These are phyloP conservation scores for Cerastoderma edule DNA, from an alignment of 2,888 invertebrate species.

Conservation along the genomic window DNA sequence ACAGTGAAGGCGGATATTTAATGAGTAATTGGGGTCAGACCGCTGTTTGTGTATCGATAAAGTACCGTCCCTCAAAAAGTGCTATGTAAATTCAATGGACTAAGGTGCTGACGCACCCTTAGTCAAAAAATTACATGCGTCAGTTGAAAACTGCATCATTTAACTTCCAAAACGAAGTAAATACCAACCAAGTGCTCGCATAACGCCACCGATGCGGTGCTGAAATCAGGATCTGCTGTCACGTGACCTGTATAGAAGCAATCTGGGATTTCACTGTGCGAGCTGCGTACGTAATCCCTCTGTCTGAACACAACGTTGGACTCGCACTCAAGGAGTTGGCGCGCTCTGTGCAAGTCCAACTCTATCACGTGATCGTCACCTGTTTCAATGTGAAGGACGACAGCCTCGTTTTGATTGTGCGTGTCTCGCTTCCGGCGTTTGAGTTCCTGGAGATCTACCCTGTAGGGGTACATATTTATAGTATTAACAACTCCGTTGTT, in stretches of 20 bases:
- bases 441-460: neutral
- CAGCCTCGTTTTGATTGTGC: neutral
- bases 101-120: too few species aligned
- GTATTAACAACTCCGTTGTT: too few species aligned
- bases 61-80: too few species aligned
- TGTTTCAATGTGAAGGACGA: slow-evolving; percentile 12
- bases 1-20: too few species aligned
- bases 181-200: slow-evolving; percentile 25
- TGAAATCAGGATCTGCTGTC: neutral
- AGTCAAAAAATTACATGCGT: too few species aligned
- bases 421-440: slow-evolving; percentile 8
- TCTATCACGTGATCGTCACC: neutral
- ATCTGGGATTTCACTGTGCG: neutral
- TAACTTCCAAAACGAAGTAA: too few species aligned
- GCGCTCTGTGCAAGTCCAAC: slow-evolving; percentile 4
- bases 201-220: slow-evolving; percentile 7
- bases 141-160: too few species aligned
- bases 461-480: too few species aligned
- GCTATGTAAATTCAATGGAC: too few species aligned
- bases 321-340: neutral
- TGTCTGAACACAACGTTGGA: neutral
- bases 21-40: too few species aligned
- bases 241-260: slow-evolving; percentile 21
- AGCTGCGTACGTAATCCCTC: neutral
- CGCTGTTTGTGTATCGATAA: too few species aligned